phyloP scores from a whole-genome alignment of 1,140 invertebrate genomes.

The Cryptotermes secundus region DNA sequence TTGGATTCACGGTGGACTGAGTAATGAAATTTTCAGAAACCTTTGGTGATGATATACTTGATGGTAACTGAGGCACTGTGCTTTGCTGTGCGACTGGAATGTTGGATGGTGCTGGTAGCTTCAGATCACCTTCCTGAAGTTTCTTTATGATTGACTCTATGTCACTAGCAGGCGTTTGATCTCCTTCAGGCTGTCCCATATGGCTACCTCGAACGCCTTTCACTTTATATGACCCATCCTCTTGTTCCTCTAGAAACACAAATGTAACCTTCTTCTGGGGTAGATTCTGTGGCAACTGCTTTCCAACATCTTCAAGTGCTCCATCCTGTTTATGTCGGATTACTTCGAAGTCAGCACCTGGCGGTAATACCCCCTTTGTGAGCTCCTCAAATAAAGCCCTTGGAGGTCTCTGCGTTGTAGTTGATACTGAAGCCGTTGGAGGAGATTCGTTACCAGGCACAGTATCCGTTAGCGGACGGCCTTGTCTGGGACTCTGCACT shows the following conservation, averaged over 20 bases:
- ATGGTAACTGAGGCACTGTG: neutral
- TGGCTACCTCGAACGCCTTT: constrained; percentile 70
- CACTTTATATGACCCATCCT: constrained; percentile 79
- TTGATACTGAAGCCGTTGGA: constrained; percentile 44
- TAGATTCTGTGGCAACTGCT: constrained; percentile 56
- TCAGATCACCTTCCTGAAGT: constrained; percentile 77
- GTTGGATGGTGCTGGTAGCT: constrained; percentile 56
- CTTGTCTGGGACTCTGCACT: constrained; percentile 59
- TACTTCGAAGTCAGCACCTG: constrained; percentile 73
- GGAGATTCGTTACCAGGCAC: neutral
- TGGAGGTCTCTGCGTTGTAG: constrained; percentile 55
- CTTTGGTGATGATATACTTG: neutral
- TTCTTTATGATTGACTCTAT: constrained; percentile 77
- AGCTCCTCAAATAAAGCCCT: constrained; percentile 67
- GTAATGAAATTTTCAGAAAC: neutral
- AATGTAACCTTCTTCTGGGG: constrained; percentile 79
- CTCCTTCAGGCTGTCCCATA: constrained; percentile 59
- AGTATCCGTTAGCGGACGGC: constrained; percentile 39
- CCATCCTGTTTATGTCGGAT: constrained; percentile 70
- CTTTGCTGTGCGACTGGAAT: neutral
- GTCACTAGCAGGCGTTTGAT: constrained; percentile 64
- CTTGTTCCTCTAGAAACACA: constrained; percentile 79
- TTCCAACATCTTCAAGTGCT: constrained; percentile 67
- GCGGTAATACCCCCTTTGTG: constrained; percentile 72
- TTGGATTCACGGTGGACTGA: neutral